These are phyloP conservation scores for Syndactyla subalaris DNA, from an alignment of 2,797 vertebrate genomes.

Conservation along the genomic window DNA sequence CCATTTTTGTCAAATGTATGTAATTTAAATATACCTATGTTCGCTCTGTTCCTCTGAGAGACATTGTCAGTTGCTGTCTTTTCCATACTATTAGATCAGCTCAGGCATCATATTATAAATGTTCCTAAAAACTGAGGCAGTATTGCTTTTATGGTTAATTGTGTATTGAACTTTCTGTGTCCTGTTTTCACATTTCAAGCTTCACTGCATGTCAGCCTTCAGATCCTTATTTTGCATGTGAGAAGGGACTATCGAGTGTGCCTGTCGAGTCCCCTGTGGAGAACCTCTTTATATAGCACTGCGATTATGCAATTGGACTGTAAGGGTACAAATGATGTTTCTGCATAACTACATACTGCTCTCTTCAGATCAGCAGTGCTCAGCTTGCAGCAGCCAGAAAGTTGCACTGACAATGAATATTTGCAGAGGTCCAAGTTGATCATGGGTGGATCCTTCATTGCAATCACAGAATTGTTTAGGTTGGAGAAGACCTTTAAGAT, in stretches of 20 bases:
- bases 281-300: constrained; percentile 41
- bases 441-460: background rate
- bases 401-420: background rate
- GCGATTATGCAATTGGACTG: background rate
- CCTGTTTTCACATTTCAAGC: constrained; percentile 57
- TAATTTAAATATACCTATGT: background rate
- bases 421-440: background rate
- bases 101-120: constrained; percentile 20
- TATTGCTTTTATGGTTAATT: constrained; percentile 61
- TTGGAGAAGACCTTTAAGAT: background rate
- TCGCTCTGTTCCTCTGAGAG: background rate
- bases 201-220: constrained; percentile 41
- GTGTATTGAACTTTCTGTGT: constrained; percentile 51
- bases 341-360: background rate
- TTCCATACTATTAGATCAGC: constrained; percentile 34
- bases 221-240: constrained; percentile 48
- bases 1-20: background rate
- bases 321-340: constrained; percentile 26
- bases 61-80: constrained; percentile 4
- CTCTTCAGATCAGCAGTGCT: background rate
- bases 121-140: constrained; percentile 33
- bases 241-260: constrained; percentile 33
- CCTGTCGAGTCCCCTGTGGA: background rate
- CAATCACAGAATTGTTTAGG: background rate
- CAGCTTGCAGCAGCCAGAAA: background rate